A percentile compares a stretch with the other conserved stretches of the same genome.
Conservation (phyloP, 1,140 invertebrate species). For the Polypedilum vanderplanki region DNA sequence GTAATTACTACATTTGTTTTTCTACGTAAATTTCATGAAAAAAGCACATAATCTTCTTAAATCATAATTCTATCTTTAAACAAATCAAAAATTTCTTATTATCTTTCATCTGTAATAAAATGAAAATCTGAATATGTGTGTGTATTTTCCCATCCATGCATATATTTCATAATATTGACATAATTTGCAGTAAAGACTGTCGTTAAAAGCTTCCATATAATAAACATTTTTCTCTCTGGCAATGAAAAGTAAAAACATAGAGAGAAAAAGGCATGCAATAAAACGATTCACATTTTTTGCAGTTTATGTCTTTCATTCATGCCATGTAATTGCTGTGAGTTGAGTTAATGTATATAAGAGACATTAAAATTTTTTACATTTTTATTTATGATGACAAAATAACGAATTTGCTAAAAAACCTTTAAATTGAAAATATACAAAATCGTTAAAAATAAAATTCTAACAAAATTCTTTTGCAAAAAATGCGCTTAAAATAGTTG, state of each 20-base stretch:
- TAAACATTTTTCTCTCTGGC: not conserved
- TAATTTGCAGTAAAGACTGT: not conserved
- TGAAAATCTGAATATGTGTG: no score
- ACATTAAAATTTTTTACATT: not conserved
- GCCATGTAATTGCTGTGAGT: not conserved
- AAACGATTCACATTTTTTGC: constrained; percentile 17
- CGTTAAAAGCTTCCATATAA: constrained; percentile 11
- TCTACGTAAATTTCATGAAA: no score
- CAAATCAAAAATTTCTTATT: no score
- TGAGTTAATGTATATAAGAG: not conserved
- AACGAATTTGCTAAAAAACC: no score
- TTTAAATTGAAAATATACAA: no score
- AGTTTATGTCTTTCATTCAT: constrained; percentile 19
- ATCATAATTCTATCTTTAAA: no score
- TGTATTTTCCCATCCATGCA: not conserved
- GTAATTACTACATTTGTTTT: no score
- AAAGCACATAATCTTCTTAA: no score
- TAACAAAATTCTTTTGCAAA: no score
- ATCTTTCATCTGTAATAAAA: no score
- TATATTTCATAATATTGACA: not conserved
- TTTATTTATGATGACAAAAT: not conserved
- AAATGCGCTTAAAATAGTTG: no score
- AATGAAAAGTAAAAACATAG: not conserved
- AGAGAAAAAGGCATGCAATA: not conserved
- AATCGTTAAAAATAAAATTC: no score